Evolutionary conservation across 2,113 vertebrate genomes (phyloP).

Genomic region (Cottus gobio): DNA sequence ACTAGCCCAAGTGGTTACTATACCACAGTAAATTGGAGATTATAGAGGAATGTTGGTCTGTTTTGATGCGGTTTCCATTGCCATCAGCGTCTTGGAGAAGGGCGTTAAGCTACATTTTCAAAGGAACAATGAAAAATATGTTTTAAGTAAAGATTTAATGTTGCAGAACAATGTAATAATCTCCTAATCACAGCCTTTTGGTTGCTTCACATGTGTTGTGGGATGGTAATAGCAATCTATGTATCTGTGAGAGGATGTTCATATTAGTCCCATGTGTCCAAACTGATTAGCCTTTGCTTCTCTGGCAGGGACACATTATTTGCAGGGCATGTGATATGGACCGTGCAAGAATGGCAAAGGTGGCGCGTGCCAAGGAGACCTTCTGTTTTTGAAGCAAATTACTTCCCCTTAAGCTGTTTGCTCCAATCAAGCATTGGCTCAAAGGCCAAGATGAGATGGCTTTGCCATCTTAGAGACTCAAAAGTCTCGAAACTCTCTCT

Average conservation of each 20-base stretch:
- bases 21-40: constrained; percentile 57
- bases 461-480: constrained; percentile 48
- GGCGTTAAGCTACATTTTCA: constrained; percentile 43
- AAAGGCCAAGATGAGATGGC: constrained; percentile 43
- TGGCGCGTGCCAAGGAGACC: constrained; percentile 50
- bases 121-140: constrained; percentile 41
- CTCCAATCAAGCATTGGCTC: constrained; percentile 65
- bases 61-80: constrained; percentile 58
- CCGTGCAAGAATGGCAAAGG: constrained; percentile 43
- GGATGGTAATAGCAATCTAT: constrained; percentile 19
- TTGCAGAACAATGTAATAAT: constrained; percentile 51
- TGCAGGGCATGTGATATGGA: constrained; percentile 42
- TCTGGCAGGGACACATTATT: constrained; percentile 36
- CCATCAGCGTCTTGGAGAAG: constrained; percentile 54
- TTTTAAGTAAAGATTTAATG: constrained; percentile 48
- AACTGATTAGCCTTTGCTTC: constrained; percentile 41
- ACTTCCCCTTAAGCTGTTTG: constrained; percentile 54
- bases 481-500: constrained; percentile 42
- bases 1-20: constrained; percentile 61
- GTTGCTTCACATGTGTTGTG: constrained; percentile 8
- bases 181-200: constrained; percentile 46
- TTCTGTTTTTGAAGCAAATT: constrained; percentile 55
- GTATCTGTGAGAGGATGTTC: constrained; percentile 26
- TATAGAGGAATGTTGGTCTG: constrained; percentile 70
- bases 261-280: constrained; percentile 34